Evolutionary conservation across 2,888 invertebrate genomes (phyloP), one percentile per base, ranked within the genome.

Genomic region (Sphaerophoria rueppellii): DNA sequence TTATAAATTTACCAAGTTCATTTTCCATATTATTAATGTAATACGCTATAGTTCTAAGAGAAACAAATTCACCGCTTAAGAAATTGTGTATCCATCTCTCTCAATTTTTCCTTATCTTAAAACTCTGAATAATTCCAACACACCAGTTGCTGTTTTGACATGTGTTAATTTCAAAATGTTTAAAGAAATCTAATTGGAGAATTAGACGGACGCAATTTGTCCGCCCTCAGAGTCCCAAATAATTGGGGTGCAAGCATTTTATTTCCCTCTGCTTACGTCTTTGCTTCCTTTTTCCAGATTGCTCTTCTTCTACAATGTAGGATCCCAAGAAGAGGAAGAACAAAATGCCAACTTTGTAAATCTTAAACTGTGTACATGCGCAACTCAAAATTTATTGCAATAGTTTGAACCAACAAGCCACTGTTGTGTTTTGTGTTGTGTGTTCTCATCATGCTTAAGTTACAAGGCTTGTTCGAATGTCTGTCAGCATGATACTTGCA

Each of bases 401-500:
- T 58, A 43, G 40, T 61, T 24, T 52, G 52, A 70, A 70, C 43
- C 70, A 55, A 71, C 67, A 14, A 83, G 79, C 79, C 79, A 72
- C 75, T 67, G 67, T 67, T 65, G 40, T 67, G 52, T 54, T 24
- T 24, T 24, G 24, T 67, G 46, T 60, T 52, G 63, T 55, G 60
- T 69, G 46, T 74, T 54, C 63, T 24, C 54, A 32, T 16, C 35
- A 37, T 55, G 37, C 46, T 60, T 58, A 75, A 74, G 74, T 58
- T 48, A 63, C 73, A 79, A 63, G 70, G 58, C 74, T 52, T 74
- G 65, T 72, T 81, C 24, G 63, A 76, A 54, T 67, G 63, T 71
- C 63, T 71, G 71, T 81, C 81, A 82, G 71, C 72, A 76, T 72
- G 75, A 75, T 55, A 60, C 75, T 72, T 76, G 70, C 61, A 67